phyloP scores from a whole-genome alignment of 2,113 vertebrate species.

The Melierax canorus region DNA sequence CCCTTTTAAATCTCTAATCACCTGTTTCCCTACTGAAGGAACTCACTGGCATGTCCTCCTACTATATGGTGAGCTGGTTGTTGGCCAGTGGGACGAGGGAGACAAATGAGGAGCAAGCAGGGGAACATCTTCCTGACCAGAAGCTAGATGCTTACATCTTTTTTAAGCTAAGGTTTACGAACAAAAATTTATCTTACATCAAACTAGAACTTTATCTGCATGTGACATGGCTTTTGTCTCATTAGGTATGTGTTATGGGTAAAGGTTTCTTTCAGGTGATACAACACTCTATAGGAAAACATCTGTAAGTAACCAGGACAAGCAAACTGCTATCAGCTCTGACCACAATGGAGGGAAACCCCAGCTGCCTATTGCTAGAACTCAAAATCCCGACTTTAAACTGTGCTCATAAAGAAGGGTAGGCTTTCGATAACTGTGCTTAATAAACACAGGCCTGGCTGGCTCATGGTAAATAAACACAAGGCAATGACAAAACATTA shows the following conservation, averaged over 20 bases:
- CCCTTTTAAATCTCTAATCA: not conserved
- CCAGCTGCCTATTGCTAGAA: not conserved
- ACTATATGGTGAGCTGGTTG: rapidly evolving
- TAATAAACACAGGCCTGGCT: not conserved
- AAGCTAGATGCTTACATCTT: not conserved
- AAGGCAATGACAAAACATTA: not conserved
- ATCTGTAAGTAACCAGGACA: not conserved
- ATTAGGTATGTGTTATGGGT: not conserved
- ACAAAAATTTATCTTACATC: not conserved
- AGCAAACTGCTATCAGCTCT: not conserved
- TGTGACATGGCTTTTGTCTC: not conserved
- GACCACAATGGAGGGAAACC: not conserved
- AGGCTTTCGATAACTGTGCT: not conserved
- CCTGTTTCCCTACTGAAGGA: not conserved
- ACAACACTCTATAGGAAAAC: not conserved
- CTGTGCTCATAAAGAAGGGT: not conserved
- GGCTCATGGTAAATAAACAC: not conserved
- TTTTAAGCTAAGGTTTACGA: not conserved
- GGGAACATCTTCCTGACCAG: not conserved
- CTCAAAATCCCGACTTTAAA: not conserved
- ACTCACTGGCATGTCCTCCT: not conserved
- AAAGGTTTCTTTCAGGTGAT: not conserved
- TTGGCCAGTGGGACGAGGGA: not conserved
- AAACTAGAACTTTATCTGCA: not conserved
- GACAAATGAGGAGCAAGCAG: not conserved